Evolutionary conservation across 2,113 vertebrate genomes (phyloP), one percentile per base, ranked within the genome.

Genomic region (Aramus guarauna): DNA sequence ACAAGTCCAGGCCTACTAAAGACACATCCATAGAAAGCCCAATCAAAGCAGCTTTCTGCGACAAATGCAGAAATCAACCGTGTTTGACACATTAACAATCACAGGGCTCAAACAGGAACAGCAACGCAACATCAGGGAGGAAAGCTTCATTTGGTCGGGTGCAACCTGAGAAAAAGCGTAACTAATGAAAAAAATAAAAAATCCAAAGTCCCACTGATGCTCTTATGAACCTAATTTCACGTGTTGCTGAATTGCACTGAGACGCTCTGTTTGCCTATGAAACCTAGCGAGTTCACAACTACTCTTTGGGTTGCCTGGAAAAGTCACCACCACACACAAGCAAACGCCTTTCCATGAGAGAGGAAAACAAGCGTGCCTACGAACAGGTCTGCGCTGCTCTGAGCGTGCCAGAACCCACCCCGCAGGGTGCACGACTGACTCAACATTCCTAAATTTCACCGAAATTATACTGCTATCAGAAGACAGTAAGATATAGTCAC

Each of bases 131-230:
- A 13, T 5, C 9, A 11, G 64, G 62, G 75, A 55, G 27, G 60
- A 62, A 45, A 77, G 68, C 50, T 87, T 84, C 59, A 69, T 79
- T 96, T 95, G 84, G 92, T 37, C 48, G 34, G 63, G 66, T 86
- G 62, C 78, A 93, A 95, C 76, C 96, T 93, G 94, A 97, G 93
- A 94, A 72, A 85, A 78, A 2, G 36, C 15, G 14, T 45, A 76
- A 43, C 23, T 27, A 59, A 34, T 1, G 4, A 20, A 23, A 41
- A 71, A 55, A 37, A 68, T 24, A 13, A n/a, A 18, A 10, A 37
- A 47, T 14, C 45, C 34, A 1, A 59, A 60, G 43, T 39, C 72
- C 39, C 5, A 14, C 29, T 18, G 50, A 45, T 56, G 75, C 47
- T 58, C 71, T 79, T 79, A 72, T 1, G 3, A 53, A 83, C 50